Percentiles rank a stretch among this genome's conserved stretches.
phyloP scores from a whole-genome alignment of 2,888 invertebrate species.

The Caenorhabditis auriculariae region DNA sequence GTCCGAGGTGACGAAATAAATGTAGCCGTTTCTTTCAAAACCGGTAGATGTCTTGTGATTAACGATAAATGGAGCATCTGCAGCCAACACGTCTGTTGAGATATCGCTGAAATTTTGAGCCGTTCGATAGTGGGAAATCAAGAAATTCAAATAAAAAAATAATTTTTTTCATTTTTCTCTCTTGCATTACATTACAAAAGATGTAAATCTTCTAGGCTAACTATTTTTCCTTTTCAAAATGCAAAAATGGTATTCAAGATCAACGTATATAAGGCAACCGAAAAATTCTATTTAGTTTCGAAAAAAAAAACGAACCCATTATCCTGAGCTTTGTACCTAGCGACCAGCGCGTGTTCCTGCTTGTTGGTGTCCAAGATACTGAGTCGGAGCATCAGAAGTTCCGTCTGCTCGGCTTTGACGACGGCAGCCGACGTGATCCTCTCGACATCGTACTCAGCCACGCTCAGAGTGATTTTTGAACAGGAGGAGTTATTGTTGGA shows the following conservation, averaged over 20 bases:
- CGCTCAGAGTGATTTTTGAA: slow-evolving; percentile 7
- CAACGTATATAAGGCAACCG: too few species aligned
- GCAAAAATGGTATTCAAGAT: too few species aligned
- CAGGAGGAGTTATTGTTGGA: slow-evolving; percentile 10
- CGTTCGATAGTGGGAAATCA: too few species aligned
- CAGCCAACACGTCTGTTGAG: slow-evolving; percentile 2
- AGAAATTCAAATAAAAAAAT: too few species aligned
- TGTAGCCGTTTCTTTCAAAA: slow-evolving; percentile 22
- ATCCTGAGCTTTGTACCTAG: slow-evolving; percentile 17
- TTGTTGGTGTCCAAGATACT: not conserved
- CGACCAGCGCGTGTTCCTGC: not conserved
- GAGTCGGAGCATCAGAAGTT: slow-evolving; percentile 11
- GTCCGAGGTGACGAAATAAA: slow-evolving; percentile 31
- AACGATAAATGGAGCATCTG: slow-evolving; percentile 29
- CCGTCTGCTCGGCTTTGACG: slow-evolving; percentile 14
- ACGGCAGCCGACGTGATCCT: slow-evolving; percentile 15
- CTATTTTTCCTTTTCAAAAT: too few species aligned
- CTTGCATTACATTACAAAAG: too few species aligned
- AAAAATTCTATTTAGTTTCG: too few species aligned
- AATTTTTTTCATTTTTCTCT: too few species aligned
- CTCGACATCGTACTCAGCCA: slow-evolving; percentile 9
- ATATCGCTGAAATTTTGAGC: slow-evolving; percentile 12
- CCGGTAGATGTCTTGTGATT: slow-evolving; percentile 11
- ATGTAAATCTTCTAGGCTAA: too few species aligned
- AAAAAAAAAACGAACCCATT: slow-evolving; percentile 17